Conservation (phyloP, 2,113 vertebrate species). For the Gymnobelideus leadbeateri region DNA sequence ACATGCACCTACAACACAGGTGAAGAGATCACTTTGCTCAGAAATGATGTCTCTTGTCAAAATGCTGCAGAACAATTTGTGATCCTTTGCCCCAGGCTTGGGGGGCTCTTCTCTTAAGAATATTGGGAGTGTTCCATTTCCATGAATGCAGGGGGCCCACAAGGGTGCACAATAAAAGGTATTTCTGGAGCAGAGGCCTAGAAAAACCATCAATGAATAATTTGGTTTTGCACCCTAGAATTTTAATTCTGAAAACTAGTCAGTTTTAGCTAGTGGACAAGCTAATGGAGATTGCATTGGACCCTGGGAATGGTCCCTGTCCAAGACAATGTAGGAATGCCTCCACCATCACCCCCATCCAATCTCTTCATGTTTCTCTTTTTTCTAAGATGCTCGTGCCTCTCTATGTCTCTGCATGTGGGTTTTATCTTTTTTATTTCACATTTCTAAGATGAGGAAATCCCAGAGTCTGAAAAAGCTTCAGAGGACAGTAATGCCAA, state of each 20-base stretch:
- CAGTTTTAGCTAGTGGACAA: not conserved
- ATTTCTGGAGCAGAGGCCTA: not conserved
- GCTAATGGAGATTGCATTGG: not conserved
- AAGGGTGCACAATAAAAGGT: not conserved
- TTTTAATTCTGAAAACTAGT: not conserved
- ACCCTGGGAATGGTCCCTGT: not conserved
- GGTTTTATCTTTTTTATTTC: not conserved
- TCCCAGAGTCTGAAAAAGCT: not conserved
- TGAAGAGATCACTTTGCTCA: not conserved
- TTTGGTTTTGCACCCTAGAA: not conserved
- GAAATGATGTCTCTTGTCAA: not conserved
- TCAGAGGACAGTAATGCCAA: not conserved
- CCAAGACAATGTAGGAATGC: not conserved
- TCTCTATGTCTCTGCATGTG: not conserved
- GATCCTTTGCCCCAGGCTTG: not conserved
- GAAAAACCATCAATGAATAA: not conserved
- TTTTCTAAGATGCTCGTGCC: not conserved
- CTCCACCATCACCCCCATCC: not conserved
- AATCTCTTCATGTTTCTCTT: not conserved
- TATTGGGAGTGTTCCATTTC: not conserved
- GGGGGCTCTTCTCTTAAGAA: not conserved
- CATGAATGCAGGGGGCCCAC: not conserved
- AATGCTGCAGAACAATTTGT: not conserved
- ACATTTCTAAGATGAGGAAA: not conserved
- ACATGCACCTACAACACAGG: not conserved